A percentile compares a stretch with the other conserved stretches of the same genome.
Evolutionary conservation across 2,113 vertebrate species (phyloP).

Genomic region (Phycodurus eques): DNA sequence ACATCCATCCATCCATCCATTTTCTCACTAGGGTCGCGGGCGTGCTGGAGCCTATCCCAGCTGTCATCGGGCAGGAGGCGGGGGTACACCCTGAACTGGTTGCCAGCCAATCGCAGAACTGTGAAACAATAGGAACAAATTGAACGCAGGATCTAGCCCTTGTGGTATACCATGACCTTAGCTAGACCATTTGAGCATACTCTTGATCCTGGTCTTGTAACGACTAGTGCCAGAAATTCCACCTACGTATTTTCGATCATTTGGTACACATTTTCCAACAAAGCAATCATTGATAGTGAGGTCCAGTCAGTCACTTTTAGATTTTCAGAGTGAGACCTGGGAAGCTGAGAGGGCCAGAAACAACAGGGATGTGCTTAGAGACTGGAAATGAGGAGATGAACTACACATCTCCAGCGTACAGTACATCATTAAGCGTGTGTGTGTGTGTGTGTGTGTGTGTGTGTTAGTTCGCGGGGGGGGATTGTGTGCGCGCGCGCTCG

Average conservation of each 20-base stretch:
- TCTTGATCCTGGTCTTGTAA: not conserved
- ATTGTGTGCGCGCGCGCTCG: constrained; percentile 44
- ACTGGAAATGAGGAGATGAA: constrained; percentile 71
- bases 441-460: constrained; percentile 45
- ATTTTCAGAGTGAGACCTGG: constrained; percentile 51
- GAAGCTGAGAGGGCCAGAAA: constrained; percentile 64
- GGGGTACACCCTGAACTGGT: no score
- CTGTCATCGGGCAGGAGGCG: no score
- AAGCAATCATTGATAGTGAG: constrained; percentile 28
- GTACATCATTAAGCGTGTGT: constrained; percentile 71
- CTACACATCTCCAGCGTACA: constrained; percentile 61
- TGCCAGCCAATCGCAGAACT: no score
- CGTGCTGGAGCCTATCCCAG: no score
- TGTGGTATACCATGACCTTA: not conserved
- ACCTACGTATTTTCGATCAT: constrained; percentile 12
- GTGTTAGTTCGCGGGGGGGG: constrained; percentile 46
- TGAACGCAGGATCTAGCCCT: no score
- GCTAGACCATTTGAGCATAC: not conserved
- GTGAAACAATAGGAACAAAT: not conserved
- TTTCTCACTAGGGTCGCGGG: no score
- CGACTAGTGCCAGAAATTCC: constrained; percentile 14
- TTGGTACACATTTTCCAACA: constrained; percentile 36
- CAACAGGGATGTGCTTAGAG: constrained; percentile 40
- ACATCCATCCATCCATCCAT: no score
- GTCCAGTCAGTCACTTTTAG: not conserved